Percentiles rank a stretch among this genome's conserved stretches.
Conservation (phyloP, 2,113 vertebrate species). For the Centropus unirufus region DNA sequence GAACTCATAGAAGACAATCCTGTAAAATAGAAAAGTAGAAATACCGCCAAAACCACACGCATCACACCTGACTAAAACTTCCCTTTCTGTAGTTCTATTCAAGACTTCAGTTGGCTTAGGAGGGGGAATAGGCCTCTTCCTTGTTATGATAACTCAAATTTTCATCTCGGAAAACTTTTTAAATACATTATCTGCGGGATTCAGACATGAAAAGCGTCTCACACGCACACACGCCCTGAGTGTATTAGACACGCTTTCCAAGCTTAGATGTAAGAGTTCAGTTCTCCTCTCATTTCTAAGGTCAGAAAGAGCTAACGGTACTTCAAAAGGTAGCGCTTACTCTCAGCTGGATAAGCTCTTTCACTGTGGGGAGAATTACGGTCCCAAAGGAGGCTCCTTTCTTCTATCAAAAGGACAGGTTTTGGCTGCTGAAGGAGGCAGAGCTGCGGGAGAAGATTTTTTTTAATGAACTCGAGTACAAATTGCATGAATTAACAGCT, state of each 20-base stretch:
- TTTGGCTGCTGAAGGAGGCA: conserved; percentile 6
- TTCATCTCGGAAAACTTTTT: not conserved
- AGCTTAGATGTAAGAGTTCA: not conserved
- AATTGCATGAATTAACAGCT: conserved; percentile 31
- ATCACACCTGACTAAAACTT: not conserved
- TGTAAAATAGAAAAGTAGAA: no score
- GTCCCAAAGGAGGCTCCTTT: conserved; percentile 40
- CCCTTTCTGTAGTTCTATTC: not conserved
- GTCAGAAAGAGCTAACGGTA: conserved; percentile 9
- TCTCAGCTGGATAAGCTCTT: conserved; percentile 10
- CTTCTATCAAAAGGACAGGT: conserved; percentile 3
- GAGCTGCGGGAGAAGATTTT: conserved; percentile 23
- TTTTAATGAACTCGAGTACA: conserved; percentile 50
- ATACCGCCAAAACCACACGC: not conserved
- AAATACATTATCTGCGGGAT: not conserved
- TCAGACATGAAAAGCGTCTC: not conserved
- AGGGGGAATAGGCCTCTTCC: not conserved
- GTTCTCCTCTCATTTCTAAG: conserved; percentile 7
- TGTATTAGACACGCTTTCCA: not conserved
- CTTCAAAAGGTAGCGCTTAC: not conserved
- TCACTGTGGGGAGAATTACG: not conserved
- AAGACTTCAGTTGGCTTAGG: not conserved
- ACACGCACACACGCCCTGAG: not conserved
- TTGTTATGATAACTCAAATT: not conserved
- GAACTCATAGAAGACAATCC: not conserved